A percentile compares a stretch with the other conserved stretches of the same genome.
These are phyloP conservation scores for Bergia puertoricense DNA, from an alignment of 92 coral and sea anemone genomes.

Conservation along the genomic window DNA sequence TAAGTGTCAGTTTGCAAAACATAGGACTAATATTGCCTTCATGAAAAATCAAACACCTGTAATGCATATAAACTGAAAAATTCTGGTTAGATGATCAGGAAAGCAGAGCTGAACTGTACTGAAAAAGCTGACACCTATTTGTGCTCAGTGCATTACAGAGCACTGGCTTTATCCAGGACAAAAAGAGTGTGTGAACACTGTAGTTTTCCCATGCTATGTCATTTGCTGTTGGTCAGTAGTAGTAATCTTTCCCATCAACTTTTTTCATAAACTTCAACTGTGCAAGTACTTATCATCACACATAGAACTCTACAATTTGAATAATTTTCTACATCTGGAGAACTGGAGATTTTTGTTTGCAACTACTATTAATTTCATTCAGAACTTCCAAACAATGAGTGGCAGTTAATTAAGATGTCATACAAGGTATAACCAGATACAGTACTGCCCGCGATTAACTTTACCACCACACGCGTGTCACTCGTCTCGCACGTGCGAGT, in stretches of 20 bases:
- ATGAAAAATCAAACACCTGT: neutral
- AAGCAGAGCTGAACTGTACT: neutral
- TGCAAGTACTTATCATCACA: slow-evolving; percentile 38
- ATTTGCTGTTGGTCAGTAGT: neutral
- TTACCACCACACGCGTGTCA: too few relatives aligned
- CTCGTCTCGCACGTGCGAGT: too few relatives aligned
- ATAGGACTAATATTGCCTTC: neutral
- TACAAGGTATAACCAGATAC: too few relatives aligned
- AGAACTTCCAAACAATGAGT: too few relatives aligned
- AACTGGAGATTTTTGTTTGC: too few relatives aligned
- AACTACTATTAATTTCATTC: too few relatives aligned
- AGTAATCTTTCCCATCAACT: slow-evolving; percentile 9
- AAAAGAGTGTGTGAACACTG: neutral
- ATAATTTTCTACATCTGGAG: too few relatives aligned
- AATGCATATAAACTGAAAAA: neutral
- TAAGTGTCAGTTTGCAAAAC: neutral
- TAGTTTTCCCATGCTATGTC: slow-evolving; percentile 12
- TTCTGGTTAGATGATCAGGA: neutral
- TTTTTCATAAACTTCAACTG: slow-evolving; percentile 43
- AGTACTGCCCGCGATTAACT: too few relatives aligned
- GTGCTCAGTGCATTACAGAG: neutral
- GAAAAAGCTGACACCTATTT: slow-evolving; percentile 14
- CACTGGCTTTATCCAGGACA: neutral
- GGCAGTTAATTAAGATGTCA: too few relatives aligned
- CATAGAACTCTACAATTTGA: slow-evolving; percentile 43